Conservation (phyloP, 2,113 vertebrate genomes). For the Rissa tridactyla region DNA sequence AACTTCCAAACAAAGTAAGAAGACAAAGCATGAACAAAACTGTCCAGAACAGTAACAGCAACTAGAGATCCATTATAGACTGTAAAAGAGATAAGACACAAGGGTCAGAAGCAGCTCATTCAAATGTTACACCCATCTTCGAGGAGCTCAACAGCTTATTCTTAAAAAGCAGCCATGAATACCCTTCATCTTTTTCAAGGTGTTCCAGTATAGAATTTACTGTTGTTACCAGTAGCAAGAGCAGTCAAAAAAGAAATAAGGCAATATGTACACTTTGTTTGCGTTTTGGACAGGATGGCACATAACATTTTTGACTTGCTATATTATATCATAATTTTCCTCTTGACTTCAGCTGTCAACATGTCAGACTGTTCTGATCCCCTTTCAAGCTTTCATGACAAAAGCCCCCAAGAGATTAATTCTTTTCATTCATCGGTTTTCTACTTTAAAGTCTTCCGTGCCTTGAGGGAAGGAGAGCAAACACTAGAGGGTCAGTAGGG, state of each 20-base stretch:
- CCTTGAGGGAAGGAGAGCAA: constrained; percentile 46
- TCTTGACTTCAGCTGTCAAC: constrained; percentile 63
- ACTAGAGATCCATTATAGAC: background rate
- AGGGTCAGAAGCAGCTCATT: background rate
- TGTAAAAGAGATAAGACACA: background rate
- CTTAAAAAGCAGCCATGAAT: background rate
- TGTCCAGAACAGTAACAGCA: background rate
- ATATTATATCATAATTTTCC: constrained; percentile 61
- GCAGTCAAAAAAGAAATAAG: background rate
- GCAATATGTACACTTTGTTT: background rate
- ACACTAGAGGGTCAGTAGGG: constrained; percentile 47
- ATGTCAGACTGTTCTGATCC: constrained; percentile 31
- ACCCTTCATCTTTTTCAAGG: background rate
- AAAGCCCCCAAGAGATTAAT: constrained; percentile 56
- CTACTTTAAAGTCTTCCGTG: constrained; percentile 58
- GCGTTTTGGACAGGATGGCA: constrained; percentile 6
- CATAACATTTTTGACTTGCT: constrained; percentile 32
- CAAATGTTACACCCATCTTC: background rate
- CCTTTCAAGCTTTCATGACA: constrained; percentile 52
- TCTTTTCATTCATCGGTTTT: constrained; percentile 58
- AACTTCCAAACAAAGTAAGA: background rate
- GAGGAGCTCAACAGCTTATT: background rate
- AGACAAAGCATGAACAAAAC: background rate
- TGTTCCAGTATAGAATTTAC: background rate
- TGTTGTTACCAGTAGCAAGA: constrained; percentile 6